These are phyloP conservation scores for Actinopyga echinites DNA, from an alignment of 53 echinoderm and acorn worm species.

Conservation along the genomic window DNA sequence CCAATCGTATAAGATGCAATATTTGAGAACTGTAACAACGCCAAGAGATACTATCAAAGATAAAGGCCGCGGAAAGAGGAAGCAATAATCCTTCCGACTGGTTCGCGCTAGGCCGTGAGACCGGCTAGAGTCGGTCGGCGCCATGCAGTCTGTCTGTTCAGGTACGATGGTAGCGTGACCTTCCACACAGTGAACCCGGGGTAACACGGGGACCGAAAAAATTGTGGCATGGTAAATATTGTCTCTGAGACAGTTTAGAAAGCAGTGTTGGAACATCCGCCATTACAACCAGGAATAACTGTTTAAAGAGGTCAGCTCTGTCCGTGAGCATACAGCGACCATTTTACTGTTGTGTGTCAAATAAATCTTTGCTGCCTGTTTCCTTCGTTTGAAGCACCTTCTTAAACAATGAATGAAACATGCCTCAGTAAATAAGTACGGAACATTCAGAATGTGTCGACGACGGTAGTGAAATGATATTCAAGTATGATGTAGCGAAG, in stretches of 20 bases:
- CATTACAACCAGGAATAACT: slow-evolving; percentile 2
- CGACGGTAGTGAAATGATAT: no score
- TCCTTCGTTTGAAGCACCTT: no score
- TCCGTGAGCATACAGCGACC: no score
- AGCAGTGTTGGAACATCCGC: not conserved
- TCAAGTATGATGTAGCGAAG: no score
- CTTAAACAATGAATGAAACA: no score
- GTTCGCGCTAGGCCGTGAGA: slow-evolving; percentile 19
- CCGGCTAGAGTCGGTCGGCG: slow-evolving; percentile 15
- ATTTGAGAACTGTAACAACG: not conserved
- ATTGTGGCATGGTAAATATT: not conserved
- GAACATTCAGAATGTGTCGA: no score
- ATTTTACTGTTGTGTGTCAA: no score
- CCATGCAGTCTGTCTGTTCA: slow-evolving; percentile 26
- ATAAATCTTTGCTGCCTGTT: no score
- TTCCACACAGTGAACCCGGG: slow-evolving; percentile 14
- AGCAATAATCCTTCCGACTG: not conserved
- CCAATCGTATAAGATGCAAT: not conserved
- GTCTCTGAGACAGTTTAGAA: slow-evolving; percentile 8
- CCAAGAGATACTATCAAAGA: not conserved
- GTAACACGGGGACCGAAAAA: not conserved
- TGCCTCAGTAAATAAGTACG: no score
- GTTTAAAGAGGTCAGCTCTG: slow-evolving; percentile 5
- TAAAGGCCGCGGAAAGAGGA: not conserved
- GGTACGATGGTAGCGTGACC: not conserved